A percentile compares a stretch with the other conserved stretches of the same genome.
These are phyloP conservation scores for Gymnothorax reevesii DNA, from an alignment of 2,797 vertebrate species.

Conservation along the genomic window DNA sequence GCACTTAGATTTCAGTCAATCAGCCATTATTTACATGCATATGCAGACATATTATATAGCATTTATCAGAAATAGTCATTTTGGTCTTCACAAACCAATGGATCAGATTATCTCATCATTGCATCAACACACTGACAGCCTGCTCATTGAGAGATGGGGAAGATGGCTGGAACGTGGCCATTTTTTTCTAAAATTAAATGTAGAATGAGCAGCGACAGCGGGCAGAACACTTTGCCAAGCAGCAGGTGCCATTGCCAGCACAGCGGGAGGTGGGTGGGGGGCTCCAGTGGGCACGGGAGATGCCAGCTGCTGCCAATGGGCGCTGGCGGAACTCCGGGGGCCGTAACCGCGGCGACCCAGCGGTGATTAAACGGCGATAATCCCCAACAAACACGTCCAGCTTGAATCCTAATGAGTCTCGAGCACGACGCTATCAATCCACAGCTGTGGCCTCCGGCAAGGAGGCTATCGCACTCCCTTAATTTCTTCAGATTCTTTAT, in stretches of 20 bases:
- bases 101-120: too few relatives aligned
- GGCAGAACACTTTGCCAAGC: not conserved
- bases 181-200: not conserved
- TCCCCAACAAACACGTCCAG: constrained; percentile 10
- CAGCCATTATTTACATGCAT: too few relatives aligned
- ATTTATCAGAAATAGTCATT: too few relatives aligned
- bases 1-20: too few relatives aligned
- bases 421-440: not conserved
- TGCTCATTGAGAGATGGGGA: too few relatives aligned
- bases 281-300: not conserved
- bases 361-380: not conserved
- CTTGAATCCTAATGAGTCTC: constrained; percentile 17
- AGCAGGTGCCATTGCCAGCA: not conserved
- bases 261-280: not conserved
- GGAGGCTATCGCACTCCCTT: not conserved
- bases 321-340: not conserved
- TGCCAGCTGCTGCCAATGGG: constrained; percentile 3
- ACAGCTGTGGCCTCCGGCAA: not conserved
- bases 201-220: not conserved
- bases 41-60: too few relatives aligned
- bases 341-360: not conserved
- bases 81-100: too few relatives aligned
- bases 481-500: not conserved
- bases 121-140: too few relatives aligned
- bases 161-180: not conserved